Evolutionary conservation across 2,113 vertebrate genomes (phyloP).

Genomic region (Sinocyclocheilus grahami): DNA sequence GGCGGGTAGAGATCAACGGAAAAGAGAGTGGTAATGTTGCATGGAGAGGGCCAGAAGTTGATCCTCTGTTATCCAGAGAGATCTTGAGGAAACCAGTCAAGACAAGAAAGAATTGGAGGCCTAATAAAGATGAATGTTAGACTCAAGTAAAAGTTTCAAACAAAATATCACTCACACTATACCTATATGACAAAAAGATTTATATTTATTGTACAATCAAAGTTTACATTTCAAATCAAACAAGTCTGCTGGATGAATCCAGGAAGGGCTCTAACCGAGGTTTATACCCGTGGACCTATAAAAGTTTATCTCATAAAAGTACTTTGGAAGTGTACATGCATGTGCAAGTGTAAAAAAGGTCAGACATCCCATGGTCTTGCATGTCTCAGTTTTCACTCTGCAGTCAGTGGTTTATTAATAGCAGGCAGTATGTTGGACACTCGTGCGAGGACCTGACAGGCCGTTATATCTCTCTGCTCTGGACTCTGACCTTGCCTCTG

Average conservation of each 20-base stretch:
- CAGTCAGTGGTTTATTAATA: slow-evolving; percentile 61
- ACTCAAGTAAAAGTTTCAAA: neutral
- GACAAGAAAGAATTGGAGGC: neutral
- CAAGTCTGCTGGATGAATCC: neutral
- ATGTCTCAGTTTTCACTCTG: slow-evolving; percentile 56
- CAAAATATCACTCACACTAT: neutral
- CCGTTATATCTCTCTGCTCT: slow-evolving; percentile 42
- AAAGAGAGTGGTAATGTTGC: slow-evolving; percentile 44
- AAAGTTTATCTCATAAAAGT: slow-evolving; percentile 1
- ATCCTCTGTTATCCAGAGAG: slow-evolving; percentile 1
- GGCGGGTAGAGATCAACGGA: slow-evolving; percentile 31
- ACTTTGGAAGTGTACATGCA: slow-evolving; percentile 18
- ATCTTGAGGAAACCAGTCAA: slow-evolving; percentile 30
- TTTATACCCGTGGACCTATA: slow-evolving; percentile 12
- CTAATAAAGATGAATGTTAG: neutral
- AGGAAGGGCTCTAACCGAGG: neutral
- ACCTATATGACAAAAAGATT: neutral
- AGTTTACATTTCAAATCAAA: neutral
- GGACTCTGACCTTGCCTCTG: slow-evolving; percentile 52
- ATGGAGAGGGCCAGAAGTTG: slow-evolving; percentile 19
- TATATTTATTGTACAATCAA: neutral
- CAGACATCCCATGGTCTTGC: slow-evolving; percentile 34
- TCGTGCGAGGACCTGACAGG: slow-evolving; percentile 50
- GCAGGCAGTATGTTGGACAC: slow-evolving; percentile 50
- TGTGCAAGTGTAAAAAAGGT: slow-evolving; percentile 40